Base-by-base conservation (phyloP, 2,888 invertebrate species). In the Meta bourneti region DNA sequence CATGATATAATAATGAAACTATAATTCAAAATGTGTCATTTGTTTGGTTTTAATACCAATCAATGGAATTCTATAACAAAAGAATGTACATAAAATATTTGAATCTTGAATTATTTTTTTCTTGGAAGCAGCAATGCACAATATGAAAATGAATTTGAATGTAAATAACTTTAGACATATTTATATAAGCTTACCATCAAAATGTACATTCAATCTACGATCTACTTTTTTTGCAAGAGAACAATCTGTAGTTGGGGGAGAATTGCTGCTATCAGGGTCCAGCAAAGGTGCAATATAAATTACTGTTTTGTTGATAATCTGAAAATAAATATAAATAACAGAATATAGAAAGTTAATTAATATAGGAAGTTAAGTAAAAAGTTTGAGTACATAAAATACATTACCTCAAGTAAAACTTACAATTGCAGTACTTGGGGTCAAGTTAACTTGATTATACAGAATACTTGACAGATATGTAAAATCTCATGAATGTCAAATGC, bases 241-340 rank as follows among this genome's bases (percentile, higher is more conserved):
- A 69, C 90, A 90, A 51, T 84, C 54, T 51, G 71, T 69, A 19
- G 69, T 19, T 54, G 70, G n/a, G 16, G 84, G 48, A 20, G 70
- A 72, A 11, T 71, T 82, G 16, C 75, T 51, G 20, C 80, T 85
- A 78, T 93, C 93, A 72, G 92, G 92, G 72, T 92, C 83, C 49
- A 92, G 72, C 34, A 93, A 52, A 8, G 93, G 93, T 7, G 92
- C 92, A 74, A 93, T 89, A 74, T 89, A 85, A 48, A 93, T 93
- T 11, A 81, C 77, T n/a, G 89, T 89, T 71, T 83, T 89, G n/a
- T 92, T 81, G 34, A 93, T 81, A n/a, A 93, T 70, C 92, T 93
- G 49, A 19, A 61, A 90, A 71, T 54, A 49, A 74, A 48, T 20
- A 80, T 6, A 34, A 34, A 80, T 6, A 34, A 34, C 34, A 72